Evolutionary conservation across 2,797 vertebrate species (phyloP).

Genomic region (Octomys mimax): DNA sequence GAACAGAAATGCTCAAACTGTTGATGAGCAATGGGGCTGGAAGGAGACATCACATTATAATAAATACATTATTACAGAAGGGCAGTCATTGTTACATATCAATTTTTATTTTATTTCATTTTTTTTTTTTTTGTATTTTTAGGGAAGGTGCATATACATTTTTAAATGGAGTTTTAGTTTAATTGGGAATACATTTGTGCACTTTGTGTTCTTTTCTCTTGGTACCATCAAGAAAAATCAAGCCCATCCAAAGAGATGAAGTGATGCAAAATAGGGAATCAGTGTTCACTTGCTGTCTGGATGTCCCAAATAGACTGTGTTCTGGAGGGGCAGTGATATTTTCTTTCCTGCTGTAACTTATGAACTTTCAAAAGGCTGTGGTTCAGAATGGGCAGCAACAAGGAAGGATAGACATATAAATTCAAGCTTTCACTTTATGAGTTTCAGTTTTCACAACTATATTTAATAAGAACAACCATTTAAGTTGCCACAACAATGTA

Average conservation of each 20-base stretch:
- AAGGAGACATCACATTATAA: neutral
- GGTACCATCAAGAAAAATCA: neutral
- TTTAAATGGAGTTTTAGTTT: slow-evolving; percentile 37
- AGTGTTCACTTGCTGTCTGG: neutral
- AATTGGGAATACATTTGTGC: slow-evolving; percentile 36
- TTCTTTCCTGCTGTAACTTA: slow-evolving; percentile 3
- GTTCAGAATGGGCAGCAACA: slow-evolving; percentile 14
- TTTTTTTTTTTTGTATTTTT: too few relatives aligned
- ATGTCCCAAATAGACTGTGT: neutral
- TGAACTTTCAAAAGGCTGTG: neutral
- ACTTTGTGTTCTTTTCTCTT: slow-evolving; percentile 3
- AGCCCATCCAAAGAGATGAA: neutral
- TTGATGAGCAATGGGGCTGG: neutral
- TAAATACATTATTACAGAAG: neutral
- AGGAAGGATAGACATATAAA: slow-evolving; percentile 46
- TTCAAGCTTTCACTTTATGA: slow-evolving; percentile 44
- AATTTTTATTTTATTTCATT: too few relatives aligned
- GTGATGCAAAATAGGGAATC: slow-evolving; percentile 4
- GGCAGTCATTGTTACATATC: neutral
- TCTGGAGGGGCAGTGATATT: neutral
- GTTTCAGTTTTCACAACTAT: slow-evolving; percentile 35
- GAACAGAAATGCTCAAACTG: neutral
- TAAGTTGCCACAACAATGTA: slow-evolving; percentile 4
- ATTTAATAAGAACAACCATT: slow-evolving; percentile 55
- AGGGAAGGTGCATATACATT: neutral